A percentile compares a stretch with the other conserved stretches of the same genome.
Conservation (phyloP, 2,113 vertebrate genomes). For the Centropus unirufus region DNA sequence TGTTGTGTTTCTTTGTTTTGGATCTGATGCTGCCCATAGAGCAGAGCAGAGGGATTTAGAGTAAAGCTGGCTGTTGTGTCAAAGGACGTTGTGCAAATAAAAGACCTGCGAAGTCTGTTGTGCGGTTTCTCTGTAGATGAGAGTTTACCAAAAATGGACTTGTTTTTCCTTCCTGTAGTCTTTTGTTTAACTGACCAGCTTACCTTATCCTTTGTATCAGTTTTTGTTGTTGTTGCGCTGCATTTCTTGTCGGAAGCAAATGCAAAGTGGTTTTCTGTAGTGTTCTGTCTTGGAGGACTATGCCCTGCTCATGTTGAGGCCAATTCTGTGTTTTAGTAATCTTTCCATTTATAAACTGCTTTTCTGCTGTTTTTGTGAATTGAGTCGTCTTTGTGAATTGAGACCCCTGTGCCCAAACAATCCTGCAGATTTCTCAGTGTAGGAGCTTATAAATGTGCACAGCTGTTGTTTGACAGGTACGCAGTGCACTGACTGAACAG, state of each 20-base stretch:
- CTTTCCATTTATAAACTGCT: background rate
- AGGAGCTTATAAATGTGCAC: background rate
- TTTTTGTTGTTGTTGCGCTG: background rate
- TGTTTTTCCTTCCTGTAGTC: background rate
- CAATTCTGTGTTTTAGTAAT: background rate
- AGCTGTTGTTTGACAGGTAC: background rate
- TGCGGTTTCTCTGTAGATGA: conserved; percentile 3
- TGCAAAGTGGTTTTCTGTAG: background rate
- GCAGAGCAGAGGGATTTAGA: conserved; percentile 34
- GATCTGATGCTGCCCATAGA: background rate
- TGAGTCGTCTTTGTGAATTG: background rate
- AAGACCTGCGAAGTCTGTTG: conserved; percentile 29
- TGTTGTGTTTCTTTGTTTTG: conserved; percentile 45
- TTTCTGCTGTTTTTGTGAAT: background rate
- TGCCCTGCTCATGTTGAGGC: background rate
- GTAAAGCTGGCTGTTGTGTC: conserved; percentile 21
- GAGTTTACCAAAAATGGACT: background rate
- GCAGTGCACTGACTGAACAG: background rate
- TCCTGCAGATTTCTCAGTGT: background rate
- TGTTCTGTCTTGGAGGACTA: background rate
- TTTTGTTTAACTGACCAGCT: background rate
- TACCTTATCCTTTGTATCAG: background rate
- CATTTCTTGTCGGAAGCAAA: background rate
- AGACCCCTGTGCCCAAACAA: background rate
- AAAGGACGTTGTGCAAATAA: conserved; percentile 13